A percentile compares a stretch with the other conserved stretches of the same genome.
Evolutionary conservation across 2,113 vertebrate genomes (phyloP).

Genomic region (Scophthalmus maximus): DNA sequence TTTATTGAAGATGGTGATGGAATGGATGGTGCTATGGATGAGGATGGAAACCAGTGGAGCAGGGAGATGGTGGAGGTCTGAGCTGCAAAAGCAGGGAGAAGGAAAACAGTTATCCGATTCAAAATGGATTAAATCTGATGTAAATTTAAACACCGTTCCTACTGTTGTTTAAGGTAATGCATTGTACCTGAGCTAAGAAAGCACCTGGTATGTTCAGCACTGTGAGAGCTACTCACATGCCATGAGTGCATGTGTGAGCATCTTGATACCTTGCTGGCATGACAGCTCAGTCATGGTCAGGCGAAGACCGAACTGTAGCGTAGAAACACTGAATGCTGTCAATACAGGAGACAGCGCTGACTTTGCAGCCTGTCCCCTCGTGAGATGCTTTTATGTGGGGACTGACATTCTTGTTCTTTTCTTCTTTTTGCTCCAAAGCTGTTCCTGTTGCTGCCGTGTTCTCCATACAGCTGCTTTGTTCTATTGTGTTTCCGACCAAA

Average conservation of each 20-base stretch:
- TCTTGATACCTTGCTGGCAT: slow-evolving; percentile 57
- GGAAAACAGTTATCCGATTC: background rate
- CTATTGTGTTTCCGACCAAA: slow-evolving; percentile 18
- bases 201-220: no score
- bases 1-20: no score
- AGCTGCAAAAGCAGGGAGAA: background rate
- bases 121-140: no score
- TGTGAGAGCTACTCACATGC: slow-evolving; percentile 41
- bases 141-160: no score
- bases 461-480: slow-evolving; percentile 21
- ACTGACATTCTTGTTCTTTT: slow-evolving; percentile 47
- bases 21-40: no score
- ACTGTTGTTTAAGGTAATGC: background rate
- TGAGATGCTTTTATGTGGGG: no score
- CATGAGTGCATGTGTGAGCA: slow-evolving; percentile 52
- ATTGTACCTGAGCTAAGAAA: background rate
- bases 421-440: slow-evolving; percentile 40
- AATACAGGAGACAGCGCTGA: slow-evolving; percentile 55
- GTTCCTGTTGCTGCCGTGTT: slow-evolving; percentile 13
- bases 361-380: slow-evolving; percentile 64
- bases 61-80: background rate
- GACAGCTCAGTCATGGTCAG: slow-evolving; percentile 35
- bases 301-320: slow-evolving; percentile 52
- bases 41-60: no score
- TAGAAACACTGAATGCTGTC: slow-evolving; percentile 55